Base-by-base conservation (phyloP, 1,140 invertebrate species). In the Drosophila oshimai region DNA sequence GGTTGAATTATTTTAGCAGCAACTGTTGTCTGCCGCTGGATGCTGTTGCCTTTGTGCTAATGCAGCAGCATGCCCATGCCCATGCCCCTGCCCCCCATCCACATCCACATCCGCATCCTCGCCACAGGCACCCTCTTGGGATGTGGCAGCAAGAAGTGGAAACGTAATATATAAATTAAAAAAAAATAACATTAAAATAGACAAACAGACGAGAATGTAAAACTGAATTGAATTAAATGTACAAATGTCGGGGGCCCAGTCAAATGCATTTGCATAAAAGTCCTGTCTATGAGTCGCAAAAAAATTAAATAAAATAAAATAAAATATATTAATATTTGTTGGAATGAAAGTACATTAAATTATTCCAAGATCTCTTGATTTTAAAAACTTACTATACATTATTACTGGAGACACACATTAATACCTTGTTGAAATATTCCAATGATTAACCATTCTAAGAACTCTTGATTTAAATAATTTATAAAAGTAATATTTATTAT, bases 181-280 rank as follows among this genome's bases (percentile, higher is more conserved):
- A 80, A 80, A 61, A 33, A 6, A 36, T 22, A 29, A 20, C 26
- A 77, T 37, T 45, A 39, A 70, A 55, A 76, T 46, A 71, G 60
- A 68, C 61, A 50, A 46, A 74, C 39, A 13, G 12, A 46, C 39
- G 55, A 29, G 28, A 61, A 44, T 84, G 80, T 83, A 86, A n/a
- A n/a, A 79, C 74, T 71, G 77, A 84, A 84, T 86, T 79, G 78
- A 84, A 84, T 84, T 44, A 79, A 84, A 86, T 84, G 80, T 86
- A 62, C 64, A 45, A 65, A 49, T 41, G 61, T 12, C 6, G 20
- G 7, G 13, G n/a, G n/a, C 31, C 49, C 10, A 37, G 17, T 42
- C 31, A 58, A 3, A 6, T 33, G 15, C 42, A 29, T 46, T 58
- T 58, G 53, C 36, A 62, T 60, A 58, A 58, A 18, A 24, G 6